Base-by-base conservation (phyloP, 35 echinoderm and acorn worm species). In the Nesometra sesokonis region DNA sequence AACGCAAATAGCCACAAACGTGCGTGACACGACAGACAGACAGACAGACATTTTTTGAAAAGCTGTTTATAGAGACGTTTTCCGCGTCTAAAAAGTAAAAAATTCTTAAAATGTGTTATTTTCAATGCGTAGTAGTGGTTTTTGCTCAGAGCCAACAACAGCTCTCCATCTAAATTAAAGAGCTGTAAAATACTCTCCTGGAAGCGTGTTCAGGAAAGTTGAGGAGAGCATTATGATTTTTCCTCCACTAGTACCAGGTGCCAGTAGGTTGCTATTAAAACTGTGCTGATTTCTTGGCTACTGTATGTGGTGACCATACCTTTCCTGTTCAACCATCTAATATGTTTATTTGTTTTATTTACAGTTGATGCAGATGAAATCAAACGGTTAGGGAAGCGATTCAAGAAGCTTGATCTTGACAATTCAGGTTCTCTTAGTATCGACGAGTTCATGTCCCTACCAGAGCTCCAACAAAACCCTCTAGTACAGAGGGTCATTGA, bases 311-410 rank as follows among this genome's bases (percentile, higher is more conserved):
- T 27, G 86, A 29, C 17, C 19, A 43, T 39, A 32, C 8, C 30
- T 21, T 90, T 11, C 0, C 32, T 29, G 33, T 86, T 36, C 27
- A 31, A 46, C 33, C n/a, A n/a, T 37, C 46, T 37, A 35, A 31
- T 17, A 29, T 87, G 36, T 34, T 0, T 34, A 32, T 37, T 37
- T 77, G 83, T 57, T 84, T 86, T 32, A 43, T 86, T 77, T 38
- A 36, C 81, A 99, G 96, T 99, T 81, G 96, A 99, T 91, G 93
- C 96, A 15, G 96, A 99, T 89, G 96, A 99, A 89, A 99, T 99
- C 77, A 91, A 90, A 52, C 88, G 96, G 82, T 86, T 99, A 85
- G 96, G 96, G 19, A 99, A 99, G 80, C 87, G 93, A 3, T 99
- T 99, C 35, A 94, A 94, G 86, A 99, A 99, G 81, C 81, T 99